Base-by-base conservation (phyloP, 2,113 vertebrate species). In the Xyliphius kryptos region DNA sequence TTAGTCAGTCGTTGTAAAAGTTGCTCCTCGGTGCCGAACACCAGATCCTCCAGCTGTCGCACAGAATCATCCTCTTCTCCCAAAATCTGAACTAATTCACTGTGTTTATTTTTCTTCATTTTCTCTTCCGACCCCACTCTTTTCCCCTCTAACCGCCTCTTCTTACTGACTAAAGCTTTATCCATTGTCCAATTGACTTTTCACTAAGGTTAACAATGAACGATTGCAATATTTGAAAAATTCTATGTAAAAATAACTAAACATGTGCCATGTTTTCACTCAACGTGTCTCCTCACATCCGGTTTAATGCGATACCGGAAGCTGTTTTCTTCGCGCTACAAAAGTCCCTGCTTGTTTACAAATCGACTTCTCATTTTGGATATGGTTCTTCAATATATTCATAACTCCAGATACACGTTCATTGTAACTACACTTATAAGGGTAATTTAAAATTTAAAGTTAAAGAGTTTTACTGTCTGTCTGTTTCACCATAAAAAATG, bases 41-140 rank as follows among this genome's bases (percentile, higher is more conserved):
- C 49, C 20, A 68, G 49, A 17, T 68, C 57, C 57, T 68, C 66
- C 40, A 68, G 50, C 49, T 16, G 56, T 14, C 32, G 9, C 0
- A 68, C 56, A 1, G 56, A 54, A 40, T 51, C 56, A 43, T 61
- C 57, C 26, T 68, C 50, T 17, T 47, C 40, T 9, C 66, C 41
- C 8, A 68, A 50, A 6, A n/a, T 19, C 40, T 53, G 21, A 8
- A 53, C 15, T 17, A 53, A 17, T 1, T n/a, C 9, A 20, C n/a
- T 57, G 38, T 44, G 37, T 57, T 21, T 19, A 11, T 41, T 57
- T 12, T 16, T 40, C 38, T 20, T 57, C 47, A 77, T 91, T 81
- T 61, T 92, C 93, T 91, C 90, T n/a, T 15, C 43, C 10, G 3
- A n/a, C 13, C 3, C 2, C 9, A 6, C 14, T 15, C 6, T 46